A percentile compares a stretch with the other conserved stretches of the same genome.
These are phyloP conservation scores for Alloplasta piceator DNA, from an alignment of 2,888 invertebrate genomes.

Conservation along the genomic window DNA sequence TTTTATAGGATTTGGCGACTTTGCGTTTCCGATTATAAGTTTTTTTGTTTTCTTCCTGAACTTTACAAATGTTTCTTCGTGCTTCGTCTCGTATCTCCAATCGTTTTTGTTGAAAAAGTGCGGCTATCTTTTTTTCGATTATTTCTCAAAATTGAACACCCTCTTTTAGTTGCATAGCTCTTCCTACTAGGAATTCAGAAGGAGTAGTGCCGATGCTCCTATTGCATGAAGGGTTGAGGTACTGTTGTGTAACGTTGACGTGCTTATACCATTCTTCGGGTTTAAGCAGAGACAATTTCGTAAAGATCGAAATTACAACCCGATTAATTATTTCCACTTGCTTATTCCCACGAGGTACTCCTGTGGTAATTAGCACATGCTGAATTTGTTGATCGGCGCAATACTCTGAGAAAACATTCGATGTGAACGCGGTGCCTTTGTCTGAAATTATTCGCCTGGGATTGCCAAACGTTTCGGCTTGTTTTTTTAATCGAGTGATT, in stretches of 20 bases:
- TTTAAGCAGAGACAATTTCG: too few species aligned
- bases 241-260: too few species aligned
- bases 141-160: neutral
- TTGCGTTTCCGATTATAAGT: neutral
- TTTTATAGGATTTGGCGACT: neutral
- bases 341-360: neutral
- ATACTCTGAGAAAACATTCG: neutral
- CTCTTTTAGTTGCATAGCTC: neutral
- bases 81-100: neutral
- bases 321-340: neutral
- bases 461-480: neutral
- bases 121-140: neutral
- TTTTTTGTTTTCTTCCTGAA: neutral
- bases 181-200: neutral
- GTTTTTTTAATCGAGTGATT: constrained; percentile 30
- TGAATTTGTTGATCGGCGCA: neutral
- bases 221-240: neutral
- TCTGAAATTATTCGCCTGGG: neutral
- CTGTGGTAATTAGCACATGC: neutral
- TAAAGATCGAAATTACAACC: too few species aligned
- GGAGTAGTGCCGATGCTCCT: neutral
- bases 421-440: neutral
- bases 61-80: neutral
- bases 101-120: neutral
- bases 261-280: too few species aligned